phyloP scores from a whole-genome alignment of 2,888 invertebrate genomes.

The Heteromurus nitidus region DNA sequence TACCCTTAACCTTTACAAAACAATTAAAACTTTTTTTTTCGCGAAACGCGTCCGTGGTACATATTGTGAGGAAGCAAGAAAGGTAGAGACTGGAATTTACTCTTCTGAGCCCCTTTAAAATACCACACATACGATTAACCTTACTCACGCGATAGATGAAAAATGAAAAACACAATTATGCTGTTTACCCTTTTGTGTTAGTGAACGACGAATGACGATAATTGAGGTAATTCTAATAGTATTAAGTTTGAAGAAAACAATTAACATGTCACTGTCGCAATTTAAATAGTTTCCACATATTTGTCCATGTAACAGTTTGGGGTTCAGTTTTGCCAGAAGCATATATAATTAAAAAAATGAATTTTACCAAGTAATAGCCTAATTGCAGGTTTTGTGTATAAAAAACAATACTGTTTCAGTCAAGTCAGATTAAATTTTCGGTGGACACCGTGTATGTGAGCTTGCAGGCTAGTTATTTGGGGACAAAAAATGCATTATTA shows the following conservation, averaged over 20 bases:
- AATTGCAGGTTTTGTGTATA: slow-evolving; percentile 50
- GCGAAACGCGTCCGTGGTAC: too few species aligned
- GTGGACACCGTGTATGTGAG: slow-evolving; percentile 61
- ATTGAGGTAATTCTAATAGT: slow-evolving; percentile 45
- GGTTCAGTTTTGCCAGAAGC: slow-evolving; percentile 64
- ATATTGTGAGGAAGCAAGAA: too few species aligned
- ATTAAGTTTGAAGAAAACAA: slow-evolving; percentile 36
- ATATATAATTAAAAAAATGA: slow-evolving; percentile 19
- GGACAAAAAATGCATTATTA: slow-evolving; percentile 41
- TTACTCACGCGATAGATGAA: too few species aligned
- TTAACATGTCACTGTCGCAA: slow-evolving; percentile 46
- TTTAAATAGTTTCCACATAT: slow-evolving; percentile 37
- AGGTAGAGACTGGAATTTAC: too few species aligned
- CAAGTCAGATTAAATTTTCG: slow-evolving; percentile 60
- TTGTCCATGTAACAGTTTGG: slow-evolving; percentile 48
- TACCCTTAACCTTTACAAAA: slow-evolving; percentile 41
- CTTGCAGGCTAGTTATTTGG: slow-evolving; percentile 63
- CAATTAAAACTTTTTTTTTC: too few species aligned
- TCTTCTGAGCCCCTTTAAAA: not conserved
- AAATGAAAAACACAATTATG: not conserved
- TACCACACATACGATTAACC: not conserved
- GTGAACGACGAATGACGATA: slow-evolving; percentile 49
- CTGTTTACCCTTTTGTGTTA: not conserved
- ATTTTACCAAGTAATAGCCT: slow-evolving; percentile 38
- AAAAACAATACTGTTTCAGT: slow-evolving; percentile 44